Base-by-base conservation (phyloP, 2,888 invertebrate genomes). In the Kuschelorhynchus macadamiae region DNA sequence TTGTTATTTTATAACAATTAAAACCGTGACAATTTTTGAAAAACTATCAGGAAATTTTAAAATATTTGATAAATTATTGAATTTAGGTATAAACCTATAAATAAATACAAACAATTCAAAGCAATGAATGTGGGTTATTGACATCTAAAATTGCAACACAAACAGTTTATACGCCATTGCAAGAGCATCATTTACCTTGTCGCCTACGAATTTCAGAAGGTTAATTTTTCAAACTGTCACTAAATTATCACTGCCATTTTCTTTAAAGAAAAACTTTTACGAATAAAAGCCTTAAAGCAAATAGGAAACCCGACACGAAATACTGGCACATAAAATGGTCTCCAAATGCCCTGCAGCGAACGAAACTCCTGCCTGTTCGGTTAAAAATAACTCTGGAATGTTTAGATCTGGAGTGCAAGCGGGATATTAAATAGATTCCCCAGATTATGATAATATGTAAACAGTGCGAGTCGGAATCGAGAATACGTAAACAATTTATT, bases 301-400 rank as follows among this genome's bases (percentile, higher is more conserved):
- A 46, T 50, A 17, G 33, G 17, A 32, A 47, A 59, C 33, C 17
- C 21, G 49, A 36, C 59, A 12, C 2, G 20, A 42, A 46, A 49
- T 42, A 25, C 50, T 60, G 60, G 60, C 60, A 60, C 41, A 16
- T 1, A 47, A 47, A 46, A 47, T 46, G 1, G 12, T 7, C 56
- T 44, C 32, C 3, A 12, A 32, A 32, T 53, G 21, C 52, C 16
- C 44, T 30, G 42, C 49, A 49, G 12, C 47, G 16, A 52, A 52
- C 47, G 44, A 44, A 44, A 52, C 61, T 39, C 44, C 36, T 18
- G 50, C 41, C 18, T 42, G 63, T 30, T 47, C 47, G 55, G 30
- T 55, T 63, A 63, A 47, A 63, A 47, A 63, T 63, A 63, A 52
- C 63, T 47, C 62, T 44, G 53, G 53, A 33, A 62, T 53, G 62